Evolutionary conservation across 2,797 vertebrate species (phyloP).

Genomic region (Ceryle rudis): DNA sequence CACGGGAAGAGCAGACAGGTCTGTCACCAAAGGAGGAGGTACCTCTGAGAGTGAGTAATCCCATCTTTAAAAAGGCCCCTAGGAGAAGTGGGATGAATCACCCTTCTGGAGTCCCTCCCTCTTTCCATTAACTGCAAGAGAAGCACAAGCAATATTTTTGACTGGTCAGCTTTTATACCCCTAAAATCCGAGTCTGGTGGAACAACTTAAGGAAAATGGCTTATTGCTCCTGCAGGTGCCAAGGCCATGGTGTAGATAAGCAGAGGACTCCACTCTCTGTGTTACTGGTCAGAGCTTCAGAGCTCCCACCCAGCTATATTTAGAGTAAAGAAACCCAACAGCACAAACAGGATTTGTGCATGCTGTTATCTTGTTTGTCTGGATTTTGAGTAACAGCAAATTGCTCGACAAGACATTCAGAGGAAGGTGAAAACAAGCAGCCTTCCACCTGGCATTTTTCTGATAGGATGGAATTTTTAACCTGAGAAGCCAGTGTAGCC

Average conservation of each 20-base stretch:
- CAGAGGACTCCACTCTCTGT: neutral
- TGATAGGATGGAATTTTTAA: neutral
- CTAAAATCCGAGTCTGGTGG: neutral
- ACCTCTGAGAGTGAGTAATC: neutral
- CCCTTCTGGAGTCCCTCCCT: neutral
- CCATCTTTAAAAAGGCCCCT: neutral
- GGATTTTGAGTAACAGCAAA: slow-evolving; percentile 23
- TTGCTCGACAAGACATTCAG: slow-evolving; percentile 15
- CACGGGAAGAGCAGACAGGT: neutral
- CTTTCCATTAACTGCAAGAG: neutral
- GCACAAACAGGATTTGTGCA: slow-evolving; percentile 18
- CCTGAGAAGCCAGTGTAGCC: neutral
- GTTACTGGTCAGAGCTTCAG: neutral
- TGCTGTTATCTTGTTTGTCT: slow-evolving; percentile 29
- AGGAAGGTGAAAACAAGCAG: slow-evolving; percentile 59
- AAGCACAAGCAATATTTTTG: neutral
- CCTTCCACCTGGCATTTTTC: slow-evolving; percentile 6
- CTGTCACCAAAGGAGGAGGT: neutral
- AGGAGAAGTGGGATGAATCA: neutral
- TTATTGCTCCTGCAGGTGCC: neutral
- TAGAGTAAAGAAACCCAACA: slow-evolving; percentile 1
- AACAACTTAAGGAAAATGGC: neutral
- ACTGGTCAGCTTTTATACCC: neutral
- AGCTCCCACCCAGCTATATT: neutral
- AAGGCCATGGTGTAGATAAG: neutral